These are phyloP conservation scores for Semnornis frantzii DNA, from an alignment of 2,113 vertebrate species.

Conservation along the genomic window DNA sequence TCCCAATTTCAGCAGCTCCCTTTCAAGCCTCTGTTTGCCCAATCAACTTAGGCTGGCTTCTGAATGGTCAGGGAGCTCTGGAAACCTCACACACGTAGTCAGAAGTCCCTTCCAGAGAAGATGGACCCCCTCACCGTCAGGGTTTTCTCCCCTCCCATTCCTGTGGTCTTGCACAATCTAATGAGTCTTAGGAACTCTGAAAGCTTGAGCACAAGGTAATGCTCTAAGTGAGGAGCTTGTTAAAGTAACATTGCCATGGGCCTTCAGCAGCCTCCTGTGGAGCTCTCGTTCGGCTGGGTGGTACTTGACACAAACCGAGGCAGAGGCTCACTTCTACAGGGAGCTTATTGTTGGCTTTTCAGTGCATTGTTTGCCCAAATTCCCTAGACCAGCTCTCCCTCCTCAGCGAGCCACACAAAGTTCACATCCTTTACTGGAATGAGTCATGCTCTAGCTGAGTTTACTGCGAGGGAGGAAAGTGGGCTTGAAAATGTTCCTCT, in stretches of 20 bases:
- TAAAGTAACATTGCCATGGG: conserved; percentile 10
- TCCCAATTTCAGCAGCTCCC: not conserved
- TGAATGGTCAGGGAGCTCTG: not conserved
- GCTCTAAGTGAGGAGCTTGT: not conserved
- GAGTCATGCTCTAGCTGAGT: conserved; percentile 54
- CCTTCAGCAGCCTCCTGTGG: not conserved
- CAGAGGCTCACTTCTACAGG: conserved; percentile 17
- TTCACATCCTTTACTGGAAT: conserved; percentile 59
- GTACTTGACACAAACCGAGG: not conserved
- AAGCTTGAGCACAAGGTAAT: not conserved
- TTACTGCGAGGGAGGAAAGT: conserved; percentile 60
- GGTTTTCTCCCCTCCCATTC: not conserved
- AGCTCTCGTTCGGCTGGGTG: conserved; percentile 27
- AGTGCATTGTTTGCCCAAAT: conserved; percentile 50
- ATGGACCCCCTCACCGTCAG: too few relatives aligned
- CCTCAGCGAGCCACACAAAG: conserved; percentile 33
- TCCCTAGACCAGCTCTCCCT: conserved; percentile 21
- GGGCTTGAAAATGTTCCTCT: conserved; percentile 64
- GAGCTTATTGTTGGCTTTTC: conserved; percentile 53
- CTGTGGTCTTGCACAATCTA: not conserved
- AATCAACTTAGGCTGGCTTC: not conserved
- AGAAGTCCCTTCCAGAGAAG: not conserved
- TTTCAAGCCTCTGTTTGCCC: not conserved
- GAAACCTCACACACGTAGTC: not conserved
- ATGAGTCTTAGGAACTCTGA: not conserved